phyloP scores from a whole-genome alignment of 1,140 invertebrate genomes.

The Bemisia tabaci region DNA sequence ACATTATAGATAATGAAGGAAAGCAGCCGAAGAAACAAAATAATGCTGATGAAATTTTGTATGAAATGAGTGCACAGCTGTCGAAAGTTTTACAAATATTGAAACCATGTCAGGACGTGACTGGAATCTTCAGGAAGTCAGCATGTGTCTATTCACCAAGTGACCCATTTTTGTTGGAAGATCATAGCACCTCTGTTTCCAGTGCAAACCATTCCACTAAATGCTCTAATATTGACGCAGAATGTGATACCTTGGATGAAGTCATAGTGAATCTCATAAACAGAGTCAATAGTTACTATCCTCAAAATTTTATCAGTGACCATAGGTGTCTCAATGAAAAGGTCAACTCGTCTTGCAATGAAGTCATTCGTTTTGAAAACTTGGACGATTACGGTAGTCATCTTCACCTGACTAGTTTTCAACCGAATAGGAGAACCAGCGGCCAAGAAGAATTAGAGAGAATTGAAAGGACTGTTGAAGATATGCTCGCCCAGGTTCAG shows the following conservation, averaged over 20 bases:
- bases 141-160: neutral
- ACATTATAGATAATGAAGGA: no score
- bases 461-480: conserved; percentile 20
- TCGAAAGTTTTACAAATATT: conserved; percentile 18
- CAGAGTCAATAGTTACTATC: neutral
- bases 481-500: conserved; percentile 20
- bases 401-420: conserved; percentile 4
- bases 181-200: neutral
- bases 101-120: neutral
- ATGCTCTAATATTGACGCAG: neutral
- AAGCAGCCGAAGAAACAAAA: neutral
- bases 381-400: conserved; percentile 6
- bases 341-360: neutral
- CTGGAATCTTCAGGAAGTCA: neutral
- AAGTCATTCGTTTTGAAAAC: neutral
- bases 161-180: neutral
- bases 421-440: neutral
- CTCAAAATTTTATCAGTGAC: neutral
- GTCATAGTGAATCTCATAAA: neutral
- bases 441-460: conserved; percentile 18
- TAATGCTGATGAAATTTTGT: conserved; percentile 18
- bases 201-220: neutral
- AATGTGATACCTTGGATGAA: neutral
- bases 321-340: neutral
- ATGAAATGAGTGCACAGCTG: conserved; percentile 19